These are phyloP conservation scores for Manis pentadactyla DNA, from an alignment of 2,797 vertebrate genomes.

Conservation along the genomic window DNA sequence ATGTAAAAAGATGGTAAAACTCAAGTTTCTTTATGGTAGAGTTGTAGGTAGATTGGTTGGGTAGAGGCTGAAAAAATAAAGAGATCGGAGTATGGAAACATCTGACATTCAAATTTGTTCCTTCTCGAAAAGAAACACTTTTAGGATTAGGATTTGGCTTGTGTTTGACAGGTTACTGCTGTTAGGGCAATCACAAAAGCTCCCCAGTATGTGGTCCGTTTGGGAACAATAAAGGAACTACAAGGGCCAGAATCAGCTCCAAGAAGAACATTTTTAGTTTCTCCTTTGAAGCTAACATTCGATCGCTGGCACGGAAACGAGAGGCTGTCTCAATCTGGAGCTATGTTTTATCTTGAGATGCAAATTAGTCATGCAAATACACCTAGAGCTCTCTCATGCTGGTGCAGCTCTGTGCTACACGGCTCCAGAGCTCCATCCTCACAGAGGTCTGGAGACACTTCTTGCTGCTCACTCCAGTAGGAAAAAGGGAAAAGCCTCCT, in stretches of 20 bases:
- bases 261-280: constrained; percentile 67
- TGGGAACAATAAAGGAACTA: constrained; percentile 75
- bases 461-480: neutral
- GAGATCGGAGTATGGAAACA: neutral
- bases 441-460: neutral
- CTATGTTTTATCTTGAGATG: constrained; percentile 68
- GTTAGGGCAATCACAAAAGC: constrained; percentile 56
- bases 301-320: constrained; percentile 69
- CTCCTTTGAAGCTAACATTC: constrained; percentile 72
- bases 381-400: neutral
- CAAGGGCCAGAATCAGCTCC: constrained; percentile 64
- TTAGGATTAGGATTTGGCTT: constrained; percentile 22
- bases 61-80: neutral
- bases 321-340: constrained; percentile 61
- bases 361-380: constrained; percentile 38
- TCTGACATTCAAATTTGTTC: neutral
- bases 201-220: constrained; percentile 71
- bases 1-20: constrained; percentile 59
- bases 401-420: neutral
- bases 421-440: neutral
- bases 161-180: constrained; percentile 64
- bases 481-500: neutral
- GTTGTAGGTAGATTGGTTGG: neutral
- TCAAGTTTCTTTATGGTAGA: neutral
- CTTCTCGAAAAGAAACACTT: neutral